Evolutionary conservation across 2,888 invertebrate genomes (phyloP), one percentile per base, ranked within the genome.

Genomic region (Serrognathus titanus): DNA sequence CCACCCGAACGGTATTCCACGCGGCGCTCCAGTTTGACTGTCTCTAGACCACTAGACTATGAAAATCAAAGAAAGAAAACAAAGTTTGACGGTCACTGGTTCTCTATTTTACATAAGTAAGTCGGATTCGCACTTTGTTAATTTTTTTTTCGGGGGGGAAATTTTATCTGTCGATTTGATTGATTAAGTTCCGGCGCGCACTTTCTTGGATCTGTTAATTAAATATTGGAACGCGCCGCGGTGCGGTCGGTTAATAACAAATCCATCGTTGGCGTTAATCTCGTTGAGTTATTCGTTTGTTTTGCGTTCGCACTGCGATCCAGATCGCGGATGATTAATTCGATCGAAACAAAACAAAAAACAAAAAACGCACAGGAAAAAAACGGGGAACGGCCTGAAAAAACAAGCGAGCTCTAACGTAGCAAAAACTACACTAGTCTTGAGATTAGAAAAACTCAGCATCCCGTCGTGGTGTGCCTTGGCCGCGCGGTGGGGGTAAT

Each of bases 371-470:
- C 20, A 43, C 43, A 11, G 13, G 20, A 43, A 43, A 43, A 43
- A 20, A 43, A 5, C 6, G 24, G 24, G 24, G 20, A 43, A 43
- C 43, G 43, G 40, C 16, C 43, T 43, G 16, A 43, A 43, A 43
- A 43, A 43, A 43, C 43, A 20, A 43, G 43, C 43, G 43, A 43
- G 20, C 43, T 43, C 43, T 43, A 43, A 16, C 43, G 43, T 43
- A 71, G 75, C 74, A 76, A 76, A 77, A 76, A 76, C 75, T 75
- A 76, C 68, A 77, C 76, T 76, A 76, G 72, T 72, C 70, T 67
- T 55, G 68, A 75, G 75, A 74, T 75, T 74, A 76, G 75, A 76
- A 77, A 77, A 76, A 76, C 74, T 69, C 66, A 74, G 74, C 75
- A 74, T 74, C 73, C 74, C 73, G 69, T 59, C 65, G 63, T 63